Evolutionary conservation across 2,797 vertebrate species (phyloP), one percentile per base, ranked within the genome.

Genomic region (Eospalax fontanierii): DNA sequence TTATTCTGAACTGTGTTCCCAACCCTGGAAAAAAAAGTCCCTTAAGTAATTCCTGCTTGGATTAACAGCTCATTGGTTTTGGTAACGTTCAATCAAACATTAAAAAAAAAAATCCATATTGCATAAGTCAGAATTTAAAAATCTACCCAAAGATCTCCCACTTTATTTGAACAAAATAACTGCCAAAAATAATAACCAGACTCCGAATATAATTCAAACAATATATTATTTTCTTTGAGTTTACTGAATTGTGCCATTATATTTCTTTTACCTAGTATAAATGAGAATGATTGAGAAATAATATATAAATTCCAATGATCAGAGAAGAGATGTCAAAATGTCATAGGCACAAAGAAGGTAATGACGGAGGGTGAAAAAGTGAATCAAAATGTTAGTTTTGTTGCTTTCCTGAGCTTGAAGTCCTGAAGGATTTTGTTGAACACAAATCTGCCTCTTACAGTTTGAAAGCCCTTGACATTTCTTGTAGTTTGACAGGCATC

Each of bases 311-410:
- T 96, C 97, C 98, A 98, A 95, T 98, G 97, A 98, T 98, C 98
- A 98, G 98, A 98, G 98, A 98, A 98, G 98, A 98, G 95, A 98
- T 98, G 98, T 99, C 99, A 99, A 99, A 98, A 98, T 99, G 99
- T 99, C 99, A 99, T 97, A 97, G 87, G 93, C 97, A 94, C 96
- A 98, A 98, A 98, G 98, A 98, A 96, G 96, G 97, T 98, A 98
- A 98, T 98, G 95, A 98, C 91, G 98, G 97, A 97, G 94, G 96
- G 91, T 87, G 97, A 96, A 98, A 98, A 94, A 98, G 98, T 96
- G 97, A 95, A 98, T 97, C 95, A 98, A 97, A n/a, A 98, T 98
- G 97, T 98, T 97, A 98, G 95, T 96, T 97, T 97, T 98, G 98
- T 95, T 98, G 93, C 87, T 90, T 90, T 97, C 98, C 98, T 98